Percentiles rank a stretch among this genome's conserved stretches.
phyloP scores from a whole-genome alignment of 2,888 invertebrate species.

The Drosophila infuscata region DNA sequence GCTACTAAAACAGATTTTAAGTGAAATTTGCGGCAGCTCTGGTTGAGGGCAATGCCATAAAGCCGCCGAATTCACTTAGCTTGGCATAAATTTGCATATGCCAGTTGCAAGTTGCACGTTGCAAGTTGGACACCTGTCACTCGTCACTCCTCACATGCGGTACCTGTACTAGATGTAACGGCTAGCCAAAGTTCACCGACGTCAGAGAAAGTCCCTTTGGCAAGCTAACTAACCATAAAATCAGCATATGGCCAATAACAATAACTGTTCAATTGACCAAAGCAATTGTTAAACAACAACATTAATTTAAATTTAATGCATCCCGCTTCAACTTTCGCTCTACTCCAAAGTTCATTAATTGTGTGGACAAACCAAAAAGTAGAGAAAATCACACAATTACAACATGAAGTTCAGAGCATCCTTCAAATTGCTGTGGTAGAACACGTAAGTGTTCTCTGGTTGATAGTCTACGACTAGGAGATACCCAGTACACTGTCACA shows the following conservation, averaged over 20 bases:
- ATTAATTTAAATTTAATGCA: constrained; percentile 27
- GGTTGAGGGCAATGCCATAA: constrained; percentile 28
- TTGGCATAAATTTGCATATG: constrained; percentile 47
- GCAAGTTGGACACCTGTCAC: constrained; percentile 4
- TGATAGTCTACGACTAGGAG: not conserved
- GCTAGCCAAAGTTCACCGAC: not conserved
- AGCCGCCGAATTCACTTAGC: constrained; percentile 59
- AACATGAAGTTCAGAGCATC: not conserved
- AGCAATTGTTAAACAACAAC: not conserved
- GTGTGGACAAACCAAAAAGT: not conserved
- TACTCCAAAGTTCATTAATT: constrained; percentile 3
- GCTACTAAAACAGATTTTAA: constrained; percentile 1
- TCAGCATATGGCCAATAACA: constrained; percentile 13
- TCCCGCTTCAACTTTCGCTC: not conserved
- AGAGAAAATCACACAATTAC: constrained; percentile 1
- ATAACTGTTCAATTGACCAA: not conserved
- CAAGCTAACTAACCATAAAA: constrained; percentile 2
- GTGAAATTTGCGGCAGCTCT: constrained; percentile 33
- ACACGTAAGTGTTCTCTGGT: not conserved
- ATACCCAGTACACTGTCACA: not conserved
- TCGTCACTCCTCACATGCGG: constrained; percentile 1
- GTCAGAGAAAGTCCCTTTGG: constrained; percentile 43
- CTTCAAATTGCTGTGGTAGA: not conserved
- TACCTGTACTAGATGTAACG: not conserved
- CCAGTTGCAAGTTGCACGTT: constrained; percentile 21